A percentile compares a stretch with the other conserved stretches of the same genome.
Evolutionary conservation across 2,797 vertebrate genomes (phyloP).

Genomic region (Sebastes glaucus): DNA sequence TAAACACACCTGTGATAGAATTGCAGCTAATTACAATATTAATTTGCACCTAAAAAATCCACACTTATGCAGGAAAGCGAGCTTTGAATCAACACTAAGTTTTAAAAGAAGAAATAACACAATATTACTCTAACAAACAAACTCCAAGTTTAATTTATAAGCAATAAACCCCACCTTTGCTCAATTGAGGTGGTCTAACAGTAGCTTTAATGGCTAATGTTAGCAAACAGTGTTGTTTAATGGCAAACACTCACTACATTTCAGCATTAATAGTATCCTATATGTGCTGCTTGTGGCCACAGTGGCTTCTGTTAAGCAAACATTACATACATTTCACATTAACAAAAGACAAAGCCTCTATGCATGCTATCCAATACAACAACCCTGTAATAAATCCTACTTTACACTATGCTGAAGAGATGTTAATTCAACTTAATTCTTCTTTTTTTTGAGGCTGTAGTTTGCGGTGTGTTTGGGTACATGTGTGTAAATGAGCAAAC

Average conservation of each 20-base stretch:
- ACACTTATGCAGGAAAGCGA: too few species aligned
- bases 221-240: background rate
- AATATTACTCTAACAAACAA: background rate
- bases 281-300: background rate
- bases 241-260: background rate
- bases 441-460: background rate
- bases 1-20: background rate
- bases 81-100: background rate
- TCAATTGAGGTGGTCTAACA: background rate
- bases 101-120: background rate
- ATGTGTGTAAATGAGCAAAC: background rate
- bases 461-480: background rate
- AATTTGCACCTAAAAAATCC: background rate
- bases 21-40: background rate
- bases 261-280: background rate
- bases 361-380: background rate
- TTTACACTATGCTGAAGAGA: background rate
- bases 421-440: background rate
- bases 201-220: background rate
- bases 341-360: background rate
- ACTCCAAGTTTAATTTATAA: background rate
- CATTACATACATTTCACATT: background rate
- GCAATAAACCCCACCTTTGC: background rate
- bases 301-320: background rate
- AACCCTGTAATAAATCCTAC: background rate